Evolutionary conservation across 2,797 vertebrate genomes (phyloP).

Genomic region (Podargus strigoides): DNA sequence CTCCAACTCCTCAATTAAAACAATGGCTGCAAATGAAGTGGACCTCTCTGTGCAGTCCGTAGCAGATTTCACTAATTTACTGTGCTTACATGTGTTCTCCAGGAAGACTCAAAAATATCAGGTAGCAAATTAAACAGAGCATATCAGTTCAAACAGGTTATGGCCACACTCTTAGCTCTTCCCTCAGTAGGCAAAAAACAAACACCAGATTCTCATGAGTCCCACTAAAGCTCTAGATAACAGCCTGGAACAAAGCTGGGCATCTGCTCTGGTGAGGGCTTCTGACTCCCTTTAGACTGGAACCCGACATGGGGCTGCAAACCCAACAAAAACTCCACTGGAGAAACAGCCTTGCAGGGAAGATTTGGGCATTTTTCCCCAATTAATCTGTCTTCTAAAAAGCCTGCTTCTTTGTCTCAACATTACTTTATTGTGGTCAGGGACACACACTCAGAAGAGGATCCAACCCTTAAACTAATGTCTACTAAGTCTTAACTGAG

Average conservation of each 20-base stretch:
- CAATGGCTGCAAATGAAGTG: background rate
- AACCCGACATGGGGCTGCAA: fast-evolving
- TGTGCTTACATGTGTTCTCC: background rate
- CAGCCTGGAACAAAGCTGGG: background rate
- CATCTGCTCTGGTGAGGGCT: background rate
- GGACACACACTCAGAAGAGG: background rate
- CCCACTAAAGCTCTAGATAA: background rate
- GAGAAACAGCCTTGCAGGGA: background rate
- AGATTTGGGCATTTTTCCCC: background rate
- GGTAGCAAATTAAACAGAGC: background rate
- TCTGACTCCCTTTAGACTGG: background rate
- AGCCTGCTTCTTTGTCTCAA: background rate
- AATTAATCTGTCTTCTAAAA: background rate
- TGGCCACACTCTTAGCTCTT: background rate
- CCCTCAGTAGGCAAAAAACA: background rate
- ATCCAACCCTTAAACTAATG: background rate
- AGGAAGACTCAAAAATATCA: background rate
- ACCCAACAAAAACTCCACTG: background rate
- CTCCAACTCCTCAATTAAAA: background rate
- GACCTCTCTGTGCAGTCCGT: background rate
- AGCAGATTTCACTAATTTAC: background rate
- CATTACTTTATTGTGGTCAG: background rate
- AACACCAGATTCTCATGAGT: background rate
- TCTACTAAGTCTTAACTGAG: background rate
- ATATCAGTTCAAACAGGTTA: background rate